Evolutionary conservation across 1,140 invertebrate genomes (phyloP).

Genomic region (Monomorium pharaonis): DNA sequence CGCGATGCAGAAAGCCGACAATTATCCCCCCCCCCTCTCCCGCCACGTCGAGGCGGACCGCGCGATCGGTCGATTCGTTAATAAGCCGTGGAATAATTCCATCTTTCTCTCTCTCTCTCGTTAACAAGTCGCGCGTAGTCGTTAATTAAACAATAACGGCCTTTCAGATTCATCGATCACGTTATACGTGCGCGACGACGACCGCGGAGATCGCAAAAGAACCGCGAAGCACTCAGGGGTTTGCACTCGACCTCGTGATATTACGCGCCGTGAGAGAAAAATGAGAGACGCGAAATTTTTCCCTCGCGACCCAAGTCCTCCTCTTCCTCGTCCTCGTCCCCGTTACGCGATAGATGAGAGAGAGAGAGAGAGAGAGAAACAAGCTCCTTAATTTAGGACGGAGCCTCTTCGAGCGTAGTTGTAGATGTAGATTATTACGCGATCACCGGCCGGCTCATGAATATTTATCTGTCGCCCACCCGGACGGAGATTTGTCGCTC

Average conservation of each 20-base stretch:
- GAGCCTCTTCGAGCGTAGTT: neutral
- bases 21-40: slow-evolving; percentile 60
- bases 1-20: slow-evolving; percentile 49
- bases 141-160: slow-evolving; percentile 38
- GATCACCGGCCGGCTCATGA: neutral
- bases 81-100: slow-evolving; percentile 48
- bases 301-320: neutral
- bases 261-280: neutral
- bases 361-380: neutral
- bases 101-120: too few relatives aligned
- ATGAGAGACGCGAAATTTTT: neutral
- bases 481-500: neutral
- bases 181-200: neutral
- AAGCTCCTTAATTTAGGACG: neutral
- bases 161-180: slow-evolving; percentile 18
- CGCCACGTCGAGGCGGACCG: slow-evolving; percentile 13
- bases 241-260: neutral
- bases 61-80: slow-evolving; percentile 64
- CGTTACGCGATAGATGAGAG: neutral
- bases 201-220: neutral
- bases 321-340: neutral
- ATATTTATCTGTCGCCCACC: slow-evolving; percentile 15
- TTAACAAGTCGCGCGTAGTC: slow-evolving; percentile 24
- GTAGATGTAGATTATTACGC: neutral
- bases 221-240: neutral